Conservation (phyloP, 2,113 vertebrate species). For the Cheilinus undulatus region DNA sequence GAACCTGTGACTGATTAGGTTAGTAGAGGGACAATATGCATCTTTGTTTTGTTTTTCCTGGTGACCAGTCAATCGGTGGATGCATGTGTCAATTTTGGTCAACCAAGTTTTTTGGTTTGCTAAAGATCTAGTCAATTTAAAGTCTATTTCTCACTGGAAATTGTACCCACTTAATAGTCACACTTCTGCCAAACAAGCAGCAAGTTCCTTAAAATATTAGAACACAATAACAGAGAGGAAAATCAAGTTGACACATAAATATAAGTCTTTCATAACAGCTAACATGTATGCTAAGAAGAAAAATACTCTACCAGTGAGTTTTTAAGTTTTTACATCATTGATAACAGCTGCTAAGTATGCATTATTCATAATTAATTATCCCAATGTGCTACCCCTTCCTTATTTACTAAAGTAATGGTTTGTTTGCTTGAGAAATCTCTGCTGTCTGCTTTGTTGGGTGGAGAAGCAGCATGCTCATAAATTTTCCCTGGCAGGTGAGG, state of each 20-base stretch:
- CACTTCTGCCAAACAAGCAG: conserved; percentile 44
- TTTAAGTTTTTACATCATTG: conserved; percentile 43
- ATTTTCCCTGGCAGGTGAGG: conserved; percentile 72
- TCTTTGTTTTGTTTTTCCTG: too few relatives aligned
- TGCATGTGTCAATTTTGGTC: too few relatives aligned
- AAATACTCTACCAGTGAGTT: conserved; percentile 39
- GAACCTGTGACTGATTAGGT: too few relatives aligned
- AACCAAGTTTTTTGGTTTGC: too few relatives aligned
- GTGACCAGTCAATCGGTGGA: too few relatives aligned
- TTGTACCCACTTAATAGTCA: conserved; percentile 66
- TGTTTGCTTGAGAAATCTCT: conserved; percentile 68
- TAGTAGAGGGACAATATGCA: too few relatives aligned
- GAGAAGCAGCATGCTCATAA: conserved; percentile 64
- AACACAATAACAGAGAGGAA: conserved; percentile 43
- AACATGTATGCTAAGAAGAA: conserved; percentile 30
- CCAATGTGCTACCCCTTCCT: conserved; percentile 56
- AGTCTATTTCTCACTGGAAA: conserved; percentile 61
- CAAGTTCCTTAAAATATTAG: conserved; percentile 24
- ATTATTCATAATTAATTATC: conserved; percentile 78
- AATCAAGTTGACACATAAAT: conserved; percentile 28
- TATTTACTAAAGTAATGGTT: conserved; percentile 76
- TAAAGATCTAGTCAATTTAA: too few relatives aligned
- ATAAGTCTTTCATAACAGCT: conserved; percentile 36
- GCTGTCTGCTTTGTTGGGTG: conserved; percentile 48
- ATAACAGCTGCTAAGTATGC: conserved; percentile 54